Conservation (phyloP, 2,888 invertebrate genomes). For the Tetanocera ferruginea region DNA sequence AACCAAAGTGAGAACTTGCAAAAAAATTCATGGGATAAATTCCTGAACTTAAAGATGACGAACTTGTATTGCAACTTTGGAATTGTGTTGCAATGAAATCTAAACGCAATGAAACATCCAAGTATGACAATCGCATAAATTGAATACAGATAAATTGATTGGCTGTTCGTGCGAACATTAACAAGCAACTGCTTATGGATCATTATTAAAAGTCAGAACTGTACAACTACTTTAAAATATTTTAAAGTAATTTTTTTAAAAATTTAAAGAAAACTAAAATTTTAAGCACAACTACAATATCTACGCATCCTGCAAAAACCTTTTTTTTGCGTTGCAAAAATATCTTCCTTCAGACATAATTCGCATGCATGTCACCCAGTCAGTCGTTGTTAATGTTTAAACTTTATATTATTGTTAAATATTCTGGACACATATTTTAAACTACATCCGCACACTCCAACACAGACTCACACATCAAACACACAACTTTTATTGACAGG, state of each 20-base stretch:
- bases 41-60: neutral
- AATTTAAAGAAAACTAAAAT: neutral
- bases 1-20: too few relatives aligned
- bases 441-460: neutral
- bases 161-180: too few relatives aligned
- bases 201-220: too few relatives aligned
- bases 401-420: neutral
- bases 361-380: neutral
- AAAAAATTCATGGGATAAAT: constrained; percentile 15
- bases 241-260: too few relatives aligned
- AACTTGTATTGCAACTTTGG: neutral
- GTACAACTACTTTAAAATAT: neutral
- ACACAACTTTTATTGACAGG: neutral
- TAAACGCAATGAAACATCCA: too few relatives aligned
- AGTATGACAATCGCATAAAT: too few relatives aligned
- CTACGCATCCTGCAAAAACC: neutral
- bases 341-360: neutral
- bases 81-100: too few relatives aligned
- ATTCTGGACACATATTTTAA: too few relatives aligned
- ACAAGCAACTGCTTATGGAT: too few relatives aligned
- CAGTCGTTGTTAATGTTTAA: neutral
- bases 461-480: neutral
- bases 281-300: neutral
- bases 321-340: neutral
- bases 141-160: too few relatives aligned